Percentiles rank a stretch among this genome's conserved stretches.
phyloP scores from a whole-genome alignment of 2,113 vertebrate genomes.

The Struthio camelus region DNA sequence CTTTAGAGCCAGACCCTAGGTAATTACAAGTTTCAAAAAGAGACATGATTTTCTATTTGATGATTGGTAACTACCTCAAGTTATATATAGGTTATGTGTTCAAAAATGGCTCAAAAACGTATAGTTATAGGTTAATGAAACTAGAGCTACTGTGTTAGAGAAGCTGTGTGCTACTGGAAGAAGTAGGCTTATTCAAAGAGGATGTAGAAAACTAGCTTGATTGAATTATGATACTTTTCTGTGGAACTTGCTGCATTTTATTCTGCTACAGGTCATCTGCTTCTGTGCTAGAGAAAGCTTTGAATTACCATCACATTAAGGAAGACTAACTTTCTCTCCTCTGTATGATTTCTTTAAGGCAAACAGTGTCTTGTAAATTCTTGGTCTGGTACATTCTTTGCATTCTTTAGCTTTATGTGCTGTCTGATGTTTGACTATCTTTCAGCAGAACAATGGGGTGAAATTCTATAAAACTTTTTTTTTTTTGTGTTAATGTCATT shows the following conservation, averaged over 20 bases:
- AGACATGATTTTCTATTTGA: slow-evolving; percentile 1
- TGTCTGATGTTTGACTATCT: not conserved
- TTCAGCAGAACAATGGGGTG: not conserved
- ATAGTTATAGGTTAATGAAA: not conserved
- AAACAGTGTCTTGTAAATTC: not conserved
- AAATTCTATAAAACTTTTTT: not conserved
- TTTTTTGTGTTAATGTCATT: not conserved
- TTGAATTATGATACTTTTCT: not conserved
- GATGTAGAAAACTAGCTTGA: not conserved
- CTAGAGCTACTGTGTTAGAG: not conserved
- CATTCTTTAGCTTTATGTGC: not conserved
- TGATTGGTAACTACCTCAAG: slow-evolving; percentile 1
- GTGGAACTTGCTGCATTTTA: not conserved
- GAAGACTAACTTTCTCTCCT: not conserved
- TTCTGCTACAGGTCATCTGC: not conserved
- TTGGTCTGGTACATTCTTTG: slow-evolving; percentile 18
- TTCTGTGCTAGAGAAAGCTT: not conserved
- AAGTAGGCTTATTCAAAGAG: not conserved
- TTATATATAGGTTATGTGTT: not conserved
- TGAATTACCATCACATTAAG: not conserved
- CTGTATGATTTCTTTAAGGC: not conserved
- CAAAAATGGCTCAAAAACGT: not conserved
- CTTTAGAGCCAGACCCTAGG: slow-evolving; percentile 15
- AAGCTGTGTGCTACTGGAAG: not conserved
- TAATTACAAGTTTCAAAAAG: slow-evolving; percentile 50